A percentile compares a stretch with the other conserved stretches of the same genome.
phyloP scores from a whole-genome alignment of 23 tunicate species.

The Diplosoma virens region DNA sequence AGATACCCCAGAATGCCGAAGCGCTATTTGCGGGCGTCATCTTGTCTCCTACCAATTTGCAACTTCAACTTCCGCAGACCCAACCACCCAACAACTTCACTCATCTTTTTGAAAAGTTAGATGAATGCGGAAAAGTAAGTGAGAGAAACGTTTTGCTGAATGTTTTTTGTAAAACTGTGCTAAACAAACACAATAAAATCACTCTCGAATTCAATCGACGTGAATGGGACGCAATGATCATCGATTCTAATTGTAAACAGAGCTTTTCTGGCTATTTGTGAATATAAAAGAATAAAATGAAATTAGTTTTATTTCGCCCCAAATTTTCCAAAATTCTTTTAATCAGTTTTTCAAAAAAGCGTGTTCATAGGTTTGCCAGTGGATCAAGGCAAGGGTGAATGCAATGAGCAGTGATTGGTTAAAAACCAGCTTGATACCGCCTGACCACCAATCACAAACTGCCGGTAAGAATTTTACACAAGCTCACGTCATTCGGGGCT shows the following conservation, averaged over 20 bases:
- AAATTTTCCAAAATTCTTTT: too few species aligned
- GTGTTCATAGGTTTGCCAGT: slow-evolving; percentile 83
- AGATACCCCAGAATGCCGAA: slow-evolving; percentile 20
- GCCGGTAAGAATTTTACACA: too few species aligned
- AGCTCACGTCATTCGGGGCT: too few species aligned
- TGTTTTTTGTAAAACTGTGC: not conserved
- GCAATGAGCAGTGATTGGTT: slow-evolving; percentile 25
- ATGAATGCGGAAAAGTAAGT: slow-evolving; percentile 61
- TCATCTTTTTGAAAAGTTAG: slow-evolving; percentile 18
- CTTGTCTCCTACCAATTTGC: not conserved
- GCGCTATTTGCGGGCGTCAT: slow-evolving; percentile 2
- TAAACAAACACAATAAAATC: too few species aligned
- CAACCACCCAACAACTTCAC: not conserved
- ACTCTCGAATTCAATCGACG: too few species aligned
- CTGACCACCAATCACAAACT: too few species aligned
- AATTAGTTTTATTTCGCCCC: too few species aligned
- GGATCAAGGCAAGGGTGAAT: slow-evolving; percentile 47
- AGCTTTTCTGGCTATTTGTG: too few species aligned
- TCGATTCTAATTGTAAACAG: too few species aligned
- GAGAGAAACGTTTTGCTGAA: not conserved
- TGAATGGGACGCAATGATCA: too few species aligned
- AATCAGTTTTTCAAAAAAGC: too few species aligned
- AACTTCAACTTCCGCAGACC: not conserved
- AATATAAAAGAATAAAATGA: too few species aligned
- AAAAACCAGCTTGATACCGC: not conserved